Base-by-base conservation (phyloP, 2,113 vertebrate species). In the Salminus brasiliensis region DNA sequence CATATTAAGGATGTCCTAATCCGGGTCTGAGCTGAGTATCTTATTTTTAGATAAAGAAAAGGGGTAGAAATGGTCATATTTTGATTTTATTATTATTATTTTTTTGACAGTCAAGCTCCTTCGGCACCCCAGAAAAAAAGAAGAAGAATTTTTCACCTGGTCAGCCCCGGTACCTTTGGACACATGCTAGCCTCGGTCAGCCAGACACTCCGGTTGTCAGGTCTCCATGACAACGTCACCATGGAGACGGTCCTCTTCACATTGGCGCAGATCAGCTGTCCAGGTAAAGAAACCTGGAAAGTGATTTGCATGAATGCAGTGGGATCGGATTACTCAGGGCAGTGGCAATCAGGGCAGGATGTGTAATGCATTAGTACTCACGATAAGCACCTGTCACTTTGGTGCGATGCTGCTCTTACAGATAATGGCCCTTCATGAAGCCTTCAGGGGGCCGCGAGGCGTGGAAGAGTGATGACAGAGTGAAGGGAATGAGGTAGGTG, bases 181-280 rank as follows among this genome's bases (percentile, higher is more conserved):
- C 47, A 52, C 47, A 25, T 29, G 77, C 15, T 59, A 39, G 65
- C 55, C 34, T 70, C 41, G n/a, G 41, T 69, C 60, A 52, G 16
- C 16, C 27, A 4, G n/a, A 53, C 30, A 12, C 41, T 32, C 60
- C 72, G 11, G 30, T 68, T 74, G 78, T 63, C 69, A 52, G 49
- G 60, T 77, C 43, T 52, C 62, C 32, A 25, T 53, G 36, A 30
- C 18, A 23, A 70, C 59, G 77, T 83, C 80, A 59, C 82, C 66
- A 84, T 84, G 82, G 75, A 74, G 55, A 83, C 41, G 30, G 53
- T 63, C 29, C 4, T 69, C 67, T 29, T 72, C 25, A 53, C 41
- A 62, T 70, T 55, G 57, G 16, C 36, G 34, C 12, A 70, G 45
- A 45, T 79, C 45, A 79, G 5, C 21, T 27, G 57, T 65, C 55